Conservation (phyloP, 2,888 invertebrate species). For the Erynnis tages region DNA sequence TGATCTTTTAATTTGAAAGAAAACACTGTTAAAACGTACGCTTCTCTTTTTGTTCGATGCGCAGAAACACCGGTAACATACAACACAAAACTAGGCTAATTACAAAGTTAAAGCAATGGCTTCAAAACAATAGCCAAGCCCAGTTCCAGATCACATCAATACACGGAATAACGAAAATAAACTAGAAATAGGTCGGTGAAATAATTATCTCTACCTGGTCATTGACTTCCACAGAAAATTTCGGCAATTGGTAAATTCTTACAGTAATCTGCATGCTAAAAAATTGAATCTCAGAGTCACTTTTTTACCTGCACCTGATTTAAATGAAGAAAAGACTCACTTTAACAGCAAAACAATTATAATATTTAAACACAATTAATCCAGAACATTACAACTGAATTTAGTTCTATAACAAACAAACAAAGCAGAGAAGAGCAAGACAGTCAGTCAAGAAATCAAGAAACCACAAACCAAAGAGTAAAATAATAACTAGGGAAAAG, state of each 20-base stretch:
- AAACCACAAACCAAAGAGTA: no score
- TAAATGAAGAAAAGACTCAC: conserved; percentile 1
- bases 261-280: conserved; percentile 27
- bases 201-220: conserved; percentile 32
- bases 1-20: no score
- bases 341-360: neutral
- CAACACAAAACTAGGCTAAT: no score
- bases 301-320: conserved; percentile 22
- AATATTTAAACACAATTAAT: neutral
- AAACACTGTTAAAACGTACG: no score
- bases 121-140: no score
- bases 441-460: no score
- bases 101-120: no score
- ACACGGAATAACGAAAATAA: conserved; percentile 49
- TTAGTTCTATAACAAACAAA: no score
- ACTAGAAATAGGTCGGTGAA: conserved; percentile 62
- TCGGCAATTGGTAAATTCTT: conserved; percentile 26
- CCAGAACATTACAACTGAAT: neutral
- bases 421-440: no score
- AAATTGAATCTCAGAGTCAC: conserved; percentile 15
- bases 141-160: conserved; percentile 1
- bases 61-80: no score
- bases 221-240: conserved; percentile 27
- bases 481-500: no score
- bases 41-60: no score